These are phyloP conservation scores for Xylocampa areola DNA, from an alignment of 2,888 invertebrate genomes.

Conservation along the genomic window DNA sequence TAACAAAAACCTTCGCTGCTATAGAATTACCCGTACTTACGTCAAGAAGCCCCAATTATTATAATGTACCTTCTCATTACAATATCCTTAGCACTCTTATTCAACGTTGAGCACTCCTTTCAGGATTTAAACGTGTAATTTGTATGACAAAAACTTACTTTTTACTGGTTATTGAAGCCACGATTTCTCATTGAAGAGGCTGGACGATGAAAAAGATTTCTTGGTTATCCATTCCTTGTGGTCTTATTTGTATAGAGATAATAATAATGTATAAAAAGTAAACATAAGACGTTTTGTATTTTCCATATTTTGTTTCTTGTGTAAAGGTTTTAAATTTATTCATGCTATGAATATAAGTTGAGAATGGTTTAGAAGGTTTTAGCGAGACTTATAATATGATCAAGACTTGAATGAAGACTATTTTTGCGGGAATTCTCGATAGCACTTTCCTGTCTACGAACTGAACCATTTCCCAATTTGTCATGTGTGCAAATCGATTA, in stretches of 20 bases:
- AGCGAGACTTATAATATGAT: too few species aligned
- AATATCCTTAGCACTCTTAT: conserved; percentile 44
- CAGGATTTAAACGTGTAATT: conserved; percentile 37
- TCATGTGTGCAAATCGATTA: too few species aligned
- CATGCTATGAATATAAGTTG: too few species aligned
- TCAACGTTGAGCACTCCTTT: conserved; percentile 26
- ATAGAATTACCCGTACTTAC: conserved; percentile 34
- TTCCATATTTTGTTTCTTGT: too few species aligned
- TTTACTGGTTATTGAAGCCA: conserved; percentile 8
- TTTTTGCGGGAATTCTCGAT: too few species aligned
- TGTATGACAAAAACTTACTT: conserved; percentile 24
- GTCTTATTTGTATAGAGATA: not conserved
- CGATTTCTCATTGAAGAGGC: conserved; percentile 19
- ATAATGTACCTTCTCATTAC: conserved; percentile 50
- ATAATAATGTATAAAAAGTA: not conserved
- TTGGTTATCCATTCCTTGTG: not conserved
- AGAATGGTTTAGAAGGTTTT: too few species aligned
- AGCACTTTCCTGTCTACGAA: too few species aligned
- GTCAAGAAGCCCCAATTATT: conserved; percentile 51
- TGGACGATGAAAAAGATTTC: not conserved
- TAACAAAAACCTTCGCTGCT: conserved; percentile 32
- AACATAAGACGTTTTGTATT: too few species aligned
- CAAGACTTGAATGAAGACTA: too few species aligned
- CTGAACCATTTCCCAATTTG: too few species aligned
- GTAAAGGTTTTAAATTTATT: too few species aligned